phyloP scores from a whole-genome alignment of 2,797 vertebrate species.

The Sylvia borin region DNA sequence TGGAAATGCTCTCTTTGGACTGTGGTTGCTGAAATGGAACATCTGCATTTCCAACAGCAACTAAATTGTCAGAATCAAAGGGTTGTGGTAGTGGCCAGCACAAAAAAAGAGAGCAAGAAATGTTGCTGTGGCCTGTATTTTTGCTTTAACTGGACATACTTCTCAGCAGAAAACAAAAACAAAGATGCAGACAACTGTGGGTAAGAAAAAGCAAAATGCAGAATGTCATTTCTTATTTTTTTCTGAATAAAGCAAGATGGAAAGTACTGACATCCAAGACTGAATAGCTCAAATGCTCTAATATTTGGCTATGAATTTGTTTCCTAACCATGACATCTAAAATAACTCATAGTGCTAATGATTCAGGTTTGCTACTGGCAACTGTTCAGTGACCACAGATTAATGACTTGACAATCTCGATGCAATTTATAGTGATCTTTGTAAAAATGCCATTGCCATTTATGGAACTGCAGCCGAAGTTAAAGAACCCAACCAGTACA shows the following conservation, averaged over 20 bases:
- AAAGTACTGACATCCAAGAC: neutral
- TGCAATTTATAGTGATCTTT: neutral
- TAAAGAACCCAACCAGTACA: neutral
- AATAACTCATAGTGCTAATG: neutral
- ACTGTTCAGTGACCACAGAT: neutral
- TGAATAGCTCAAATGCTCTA: neutral
- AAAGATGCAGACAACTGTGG: neutral
- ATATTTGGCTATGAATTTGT: neutral
- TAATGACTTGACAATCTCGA: neutral
- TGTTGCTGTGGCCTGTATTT: neutral
- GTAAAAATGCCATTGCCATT: neutral
- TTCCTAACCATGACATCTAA: neutral
- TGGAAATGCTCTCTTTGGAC: neutral
- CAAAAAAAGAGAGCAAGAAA: neutral
- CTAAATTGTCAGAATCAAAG: conserved; percentile 5
- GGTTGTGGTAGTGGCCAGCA: neutral
- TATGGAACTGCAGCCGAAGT: neutral
- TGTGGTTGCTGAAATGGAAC: conserved; percentile 8
- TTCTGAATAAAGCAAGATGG: neutral
- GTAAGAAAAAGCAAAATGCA: neutral
- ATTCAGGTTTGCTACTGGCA: neutral
- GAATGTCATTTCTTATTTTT: neutral
- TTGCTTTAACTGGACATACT: neutral
- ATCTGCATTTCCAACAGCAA: conserved; percentile 2
- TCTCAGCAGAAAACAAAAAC: neutral